Percentiles rank a stretch among this genome's conserved stretches.
phyloP scores from a whole-genome alignment of 2,113 vertebrate species.

The Plotosus lineatus region DNA sequence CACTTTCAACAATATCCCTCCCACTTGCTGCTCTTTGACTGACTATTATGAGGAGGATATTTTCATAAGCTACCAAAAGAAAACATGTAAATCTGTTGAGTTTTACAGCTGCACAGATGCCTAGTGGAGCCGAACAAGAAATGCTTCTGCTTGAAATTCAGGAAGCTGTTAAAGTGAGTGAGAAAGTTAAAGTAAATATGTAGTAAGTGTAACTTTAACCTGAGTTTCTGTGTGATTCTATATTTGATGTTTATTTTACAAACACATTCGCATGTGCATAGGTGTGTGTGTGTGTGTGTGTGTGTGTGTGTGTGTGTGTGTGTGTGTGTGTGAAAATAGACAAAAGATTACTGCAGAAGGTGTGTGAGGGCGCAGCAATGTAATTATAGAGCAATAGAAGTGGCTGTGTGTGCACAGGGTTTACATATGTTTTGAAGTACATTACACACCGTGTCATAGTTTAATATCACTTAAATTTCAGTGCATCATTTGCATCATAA shows the following conservation, averaged over 20 bases:
- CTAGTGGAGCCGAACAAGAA: constrained; percentile 42
- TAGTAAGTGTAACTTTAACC: neutral
- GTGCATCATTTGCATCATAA: neutral
- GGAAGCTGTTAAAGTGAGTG: constrained; percentile 62
- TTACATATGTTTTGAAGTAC: neutral
- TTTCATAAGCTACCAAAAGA: constrained; percentile 58
- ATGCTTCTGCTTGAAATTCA: constrained; percentile 48
- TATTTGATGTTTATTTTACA: neutral
- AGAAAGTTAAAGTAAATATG: neutral
- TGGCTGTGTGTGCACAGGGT: constrained; percentile 10
- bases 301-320: constrained; percentile 27
- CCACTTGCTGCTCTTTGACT: constrained; percentile 6
- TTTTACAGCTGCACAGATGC: constrained; percentile 59
- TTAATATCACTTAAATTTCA: neutral
- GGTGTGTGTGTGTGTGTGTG: constrained; percentile 28
- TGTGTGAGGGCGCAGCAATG: constrained; percentile 56
- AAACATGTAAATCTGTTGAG: constrained; percentile 58
- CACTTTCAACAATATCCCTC: constrained; percentile 52
- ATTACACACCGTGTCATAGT: neutral
- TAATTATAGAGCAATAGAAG: constrained; percentile 57
- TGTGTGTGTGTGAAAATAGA: constrained; percentile 55
- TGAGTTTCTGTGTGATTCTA: neutral
- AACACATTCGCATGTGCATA: neutral
- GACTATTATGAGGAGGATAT: constrained; percentile 63
- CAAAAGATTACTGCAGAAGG: constrained; percentile 66